phyloP scores from a whole-genome alignment of 2,888 invertebrate species.

The Eupelmus urozonus region DNA sequence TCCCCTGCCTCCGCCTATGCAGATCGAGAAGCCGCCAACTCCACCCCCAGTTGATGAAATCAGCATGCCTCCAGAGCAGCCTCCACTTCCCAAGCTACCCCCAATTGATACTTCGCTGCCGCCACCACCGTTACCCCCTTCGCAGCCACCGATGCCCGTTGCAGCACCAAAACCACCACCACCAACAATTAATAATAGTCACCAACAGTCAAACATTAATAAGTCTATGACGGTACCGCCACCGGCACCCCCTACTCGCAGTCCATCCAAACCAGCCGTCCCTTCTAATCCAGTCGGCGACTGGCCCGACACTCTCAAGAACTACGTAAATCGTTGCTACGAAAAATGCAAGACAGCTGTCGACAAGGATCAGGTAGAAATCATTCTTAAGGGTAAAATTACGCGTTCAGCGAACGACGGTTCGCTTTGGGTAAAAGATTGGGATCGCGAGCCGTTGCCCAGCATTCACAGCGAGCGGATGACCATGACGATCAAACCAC shows the following conservation, averaged over 20 bases:
- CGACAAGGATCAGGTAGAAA: conserved; percentile 96
- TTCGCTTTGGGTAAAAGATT: conserved; percentile 93
- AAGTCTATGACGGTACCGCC: conserved; percentile 65
- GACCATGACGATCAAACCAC: conserved; percentile 82
- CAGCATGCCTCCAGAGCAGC: conserved; percentile 47
- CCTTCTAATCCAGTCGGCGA: conserved; percentile 81
- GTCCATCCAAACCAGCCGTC: conserved; percentile 74
- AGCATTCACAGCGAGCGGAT: conserved; percentile 89
- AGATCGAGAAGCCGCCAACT: conserved; percentile 63
- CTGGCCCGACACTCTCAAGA: conserved; percentile 89
- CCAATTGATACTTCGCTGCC: conserved; percentile 44
- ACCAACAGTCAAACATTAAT: neutral
- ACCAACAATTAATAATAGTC: conserved; percentile 64
- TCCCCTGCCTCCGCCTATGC: conserved; percentile 78
- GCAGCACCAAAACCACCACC: conserved; percentile 47
- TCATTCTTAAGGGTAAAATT: conserved; percentile 95
- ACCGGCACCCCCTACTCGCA: conserved; percentile 75
- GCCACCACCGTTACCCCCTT: conserved; percentile 50
- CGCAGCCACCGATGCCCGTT: conserved; percentile 71
- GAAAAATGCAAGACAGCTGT: conserved; percentile 91
- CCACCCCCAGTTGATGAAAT: conserved; percentile 54
- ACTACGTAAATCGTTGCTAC: conserved; percentile 95
- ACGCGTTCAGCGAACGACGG: conserved; percentile 93
- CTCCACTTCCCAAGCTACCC: conserved; percentile 49
- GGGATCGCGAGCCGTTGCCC: conserved; percentile 96